Evolutionary conservation across 2,888 invertebrate species (phyloP).

Genomic region (Spodoptera littoralis): DNA sequence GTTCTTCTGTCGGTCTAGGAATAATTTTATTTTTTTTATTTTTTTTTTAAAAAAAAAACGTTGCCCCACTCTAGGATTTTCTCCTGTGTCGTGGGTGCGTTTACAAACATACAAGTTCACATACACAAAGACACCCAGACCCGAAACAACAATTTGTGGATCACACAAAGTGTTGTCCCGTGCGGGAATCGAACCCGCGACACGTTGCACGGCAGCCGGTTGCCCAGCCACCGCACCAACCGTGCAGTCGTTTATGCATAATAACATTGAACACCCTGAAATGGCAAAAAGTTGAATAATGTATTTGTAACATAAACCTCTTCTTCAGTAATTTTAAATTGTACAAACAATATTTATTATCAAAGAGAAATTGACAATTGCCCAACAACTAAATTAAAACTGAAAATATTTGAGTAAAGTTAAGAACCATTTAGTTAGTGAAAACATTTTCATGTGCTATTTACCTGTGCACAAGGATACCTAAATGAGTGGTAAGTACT

Average conservation of each 20-base stretch:
- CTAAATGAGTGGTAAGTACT: constrained; percentile 91
- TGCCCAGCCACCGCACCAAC: too few species aligned
- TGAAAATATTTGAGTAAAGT: background rate
- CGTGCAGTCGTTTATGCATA: too few species aligned
- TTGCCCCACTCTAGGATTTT: too few species aligned
- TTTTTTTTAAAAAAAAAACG: too few species aligned
- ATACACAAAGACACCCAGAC: too few species aligned
- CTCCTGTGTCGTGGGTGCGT: too few species aligned
- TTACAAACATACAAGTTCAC: too few species aligned
- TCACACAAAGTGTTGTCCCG: too few species aligned
- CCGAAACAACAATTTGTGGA: too few species aligned
- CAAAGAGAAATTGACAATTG: background rate
- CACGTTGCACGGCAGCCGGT: too few species aligned
- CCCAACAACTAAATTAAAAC: background rate
- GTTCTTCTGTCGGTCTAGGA: constrained; percentile 87
- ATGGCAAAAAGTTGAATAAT: constrained; percentile 31
- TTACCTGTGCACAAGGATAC: constrained; percentile 90
- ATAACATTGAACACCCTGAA: constrained; percentile 91
- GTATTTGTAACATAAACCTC: constrained; percentile 2
- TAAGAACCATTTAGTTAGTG: background rate
- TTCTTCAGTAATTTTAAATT: constrained; percentile 5
- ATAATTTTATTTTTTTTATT: too few species aligned
- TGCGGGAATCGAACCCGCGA: too few species aligned
- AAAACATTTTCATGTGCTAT: background rate
- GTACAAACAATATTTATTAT: constrained; percentile 17